Evolutionary conservation across 1,140 invertebrate species (phyloP).

Genomic region (Nephila pilipes): DNA sequence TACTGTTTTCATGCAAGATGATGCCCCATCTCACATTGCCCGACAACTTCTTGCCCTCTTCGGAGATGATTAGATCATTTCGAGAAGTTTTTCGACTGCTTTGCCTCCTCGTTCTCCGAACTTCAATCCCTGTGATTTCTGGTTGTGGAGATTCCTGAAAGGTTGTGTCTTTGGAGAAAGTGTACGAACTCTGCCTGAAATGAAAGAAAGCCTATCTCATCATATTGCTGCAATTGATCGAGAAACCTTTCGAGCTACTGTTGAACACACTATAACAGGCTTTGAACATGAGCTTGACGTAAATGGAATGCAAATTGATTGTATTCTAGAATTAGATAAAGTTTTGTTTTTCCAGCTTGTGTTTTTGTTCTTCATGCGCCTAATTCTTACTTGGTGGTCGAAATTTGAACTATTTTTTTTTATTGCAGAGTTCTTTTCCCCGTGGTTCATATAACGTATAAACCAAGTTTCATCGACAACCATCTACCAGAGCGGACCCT

Average conservation of each 20-base stretch:
- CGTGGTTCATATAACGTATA: no score
- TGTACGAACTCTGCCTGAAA: background rate
- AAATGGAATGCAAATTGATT: background rate
- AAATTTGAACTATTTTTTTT: conserved; percentile 13
- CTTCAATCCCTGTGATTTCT: background rate
- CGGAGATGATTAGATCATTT: background rate
- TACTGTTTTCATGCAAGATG: background rate
- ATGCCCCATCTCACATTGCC: no score
- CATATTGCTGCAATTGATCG: background rate
- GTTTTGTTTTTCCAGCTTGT: background rate
- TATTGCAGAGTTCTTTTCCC: background rate
- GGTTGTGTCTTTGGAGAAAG: background rate
- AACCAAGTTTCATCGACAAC: no score
- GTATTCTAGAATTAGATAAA: background rate
- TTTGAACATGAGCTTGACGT: background rate
- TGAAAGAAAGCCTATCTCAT: background rate
- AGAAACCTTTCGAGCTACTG: background rate
- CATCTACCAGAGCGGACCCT: no score
- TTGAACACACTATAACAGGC: background rate
- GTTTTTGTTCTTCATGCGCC: background rate
- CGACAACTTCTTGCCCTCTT: no score
- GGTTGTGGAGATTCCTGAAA: background rate
- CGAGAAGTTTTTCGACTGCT: background rate
- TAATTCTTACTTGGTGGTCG: background rate
- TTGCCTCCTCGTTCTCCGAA: background rate